Conservation (phyloP, 92 coral and sea anemone genomes). For the Blastomussa wellsi region DNA sequence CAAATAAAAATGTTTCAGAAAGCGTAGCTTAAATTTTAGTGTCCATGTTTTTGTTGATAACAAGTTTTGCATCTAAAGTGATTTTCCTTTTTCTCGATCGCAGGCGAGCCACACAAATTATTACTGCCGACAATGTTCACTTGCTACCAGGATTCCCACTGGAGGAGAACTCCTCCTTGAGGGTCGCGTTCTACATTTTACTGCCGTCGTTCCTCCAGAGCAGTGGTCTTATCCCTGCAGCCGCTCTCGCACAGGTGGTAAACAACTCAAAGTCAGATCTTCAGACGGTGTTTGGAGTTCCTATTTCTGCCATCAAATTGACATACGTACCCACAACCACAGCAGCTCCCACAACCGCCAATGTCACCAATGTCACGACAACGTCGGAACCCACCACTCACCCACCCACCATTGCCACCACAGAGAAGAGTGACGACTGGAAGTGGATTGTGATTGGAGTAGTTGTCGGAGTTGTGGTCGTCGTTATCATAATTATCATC, state of each 20-base stretch:
- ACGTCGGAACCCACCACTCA: neutral
- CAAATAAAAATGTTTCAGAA: no score
- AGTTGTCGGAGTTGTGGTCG: slow-evolving; percentile 24
- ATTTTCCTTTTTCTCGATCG: neutral
- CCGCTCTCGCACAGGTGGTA: slow-evolving; percentile 6
- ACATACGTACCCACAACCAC: neutral
- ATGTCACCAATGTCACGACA: neutral
- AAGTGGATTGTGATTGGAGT: slow-evolving; percentile 52
- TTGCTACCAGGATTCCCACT: slow-evolving; percentile 23
- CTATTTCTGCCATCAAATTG: neutral
- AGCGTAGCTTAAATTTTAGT: no score
- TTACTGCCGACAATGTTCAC: slow-evolving; percentile 28
- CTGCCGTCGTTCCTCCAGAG: slow-evolving; percentile 19
- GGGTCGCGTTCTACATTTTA: slow-evolving; percentile 25
- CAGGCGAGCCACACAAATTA: slow-evolving; percentile 25
- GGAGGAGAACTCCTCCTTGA: slow-evolving; percentile 2
- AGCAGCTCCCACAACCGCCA: neutral
- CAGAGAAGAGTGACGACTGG: slow-evolving; percentile 29
- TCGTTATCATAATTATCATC: slow-evolving; percentile 11
- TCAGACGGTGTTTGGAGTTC: slow-evolving; percentile 11
- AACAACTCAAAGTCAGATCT: slow-evolving; percentile 9
- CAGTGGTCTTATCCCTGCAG: slow-evolving; percentile 26
- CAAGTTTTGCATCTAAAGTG: neutral
- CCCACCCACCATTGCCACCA: neutral
- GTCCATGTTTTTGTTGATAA: no score